These are phyloP conservation scores for Nannoperca australis DNA, from an alignment of 2,797 vertebrate species.

Conservation along the genomic window DNA sequence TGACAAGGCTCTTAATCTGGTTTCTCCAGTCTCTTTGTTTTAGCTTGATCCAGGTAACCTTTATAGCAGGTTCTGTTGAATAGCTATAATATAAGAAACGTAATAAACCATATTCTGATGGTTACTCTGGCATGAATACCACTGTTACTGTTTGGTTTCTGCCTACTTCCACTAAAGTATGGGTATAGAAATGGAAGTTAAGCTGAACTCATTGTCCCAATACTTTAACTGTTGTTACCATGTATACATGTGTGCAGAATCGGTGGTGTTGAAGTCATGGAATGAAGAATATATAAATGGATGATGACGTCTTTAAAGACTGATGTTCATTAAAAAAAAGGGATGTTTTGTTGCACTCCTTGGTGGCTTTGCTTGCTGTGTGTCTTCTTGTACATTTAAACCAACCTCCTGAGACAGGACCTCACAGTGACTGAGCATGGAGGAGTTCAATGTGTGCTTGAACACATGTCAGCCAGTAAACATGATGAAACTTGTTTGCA, in stretches of 20 bases:
- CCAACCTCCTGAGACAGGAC: neutral
- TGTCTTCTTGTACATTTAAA: conserved; percentile 5
- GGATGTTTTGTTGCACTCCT: conserved; percentile 10
- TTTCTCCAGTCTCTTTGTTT: neutral
- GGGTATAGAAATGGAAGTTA: neutral
- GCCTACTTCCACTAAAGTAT: neutral
- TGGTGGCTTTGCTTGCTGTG: conserved; percentile 28
- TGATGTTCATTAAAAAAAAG: conserved; percentile 73
- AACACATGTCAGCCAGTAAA: neutral
- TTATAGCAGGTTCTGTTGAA: neutral
- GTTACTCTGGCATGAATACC: neutral
- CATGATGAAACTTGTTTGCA: neutral
- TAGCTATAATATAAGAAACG: neutral
- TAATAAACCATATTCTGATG: neutral
- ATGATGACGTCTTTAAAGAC: conserved; percentile 78
- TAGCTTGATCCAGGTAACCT: neutral
- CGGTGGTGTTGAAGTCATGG: neutral
- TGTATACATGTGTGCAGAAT: conserved; percentile 5
- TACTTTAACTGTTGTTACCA: conserved; percentile 6
- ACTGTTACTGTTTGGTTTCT: neutral
- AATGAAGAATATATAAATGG: conserved; percentile 43
- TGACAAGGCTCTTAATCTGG: neutral
- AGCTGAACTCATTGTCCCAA: conserved; percentile 35
- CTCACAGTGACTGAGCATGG: neutral
- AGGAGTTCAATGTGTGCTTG: neutral